Conservation (phyloP, 2,888 invertebrate genomes). For the Tetrapedia diversipes region DNA sequence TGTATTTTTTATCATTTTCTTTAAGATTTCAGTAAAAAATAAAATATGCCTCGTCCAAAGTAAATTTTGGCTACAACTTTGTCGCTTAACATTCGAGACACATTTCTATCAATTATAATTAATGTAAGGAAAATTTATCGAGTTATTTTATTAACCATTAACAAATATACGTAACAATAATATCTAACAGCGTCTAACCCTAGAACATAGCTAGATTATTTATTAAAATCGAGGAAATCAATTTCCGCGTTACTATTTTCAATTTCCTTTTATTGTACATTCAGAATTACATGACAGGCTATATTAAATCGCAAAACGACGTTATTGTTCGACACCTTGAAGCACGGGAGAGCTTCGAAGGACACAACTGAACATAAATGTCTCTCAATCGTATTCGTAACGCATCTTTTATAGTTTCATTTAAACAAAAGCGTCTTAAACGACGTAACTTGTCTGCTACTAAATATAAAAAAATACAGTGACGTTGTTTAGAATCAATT, state of each 20-base stretch:
- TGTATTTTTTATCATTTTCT: background rate
- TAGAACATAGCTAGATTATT: background rate
- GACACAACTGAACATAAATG: conserved; percentile 22
- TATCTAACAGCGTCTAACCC: background rate
- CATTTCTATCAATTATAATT: no score
- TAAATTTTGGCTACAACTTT: no score
- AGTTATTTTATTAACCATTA: background rate
- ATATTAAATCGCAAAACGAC: conserved; percentile 43
- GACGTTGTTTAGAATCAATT: background rate
- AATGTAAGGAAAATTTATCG: background rate
- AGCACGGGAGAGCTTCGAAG: conserved; percentile 25
- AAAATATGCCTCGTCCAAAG: no score
- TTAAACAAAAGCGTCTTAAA: background rate
- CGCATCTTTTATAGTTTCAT: background rate
- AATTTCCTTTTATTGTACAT: conserved; percentile 49
- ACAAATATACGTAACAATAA: background rate
- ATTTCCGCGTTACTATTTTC: conserved; percentile 31
- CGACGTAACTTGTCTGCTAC: background rate
- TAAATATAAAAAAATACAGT: no score
- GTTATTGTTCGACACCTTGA: conserved; percentile 34
- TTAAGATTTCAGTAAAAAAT: background rate
- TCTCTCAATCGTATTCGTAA: conserved; percentile 34
- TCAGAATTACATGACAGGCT: conserved; percentile 52
- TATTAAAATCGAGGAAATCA: conserved; percentile 31
- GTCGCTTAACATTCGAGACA: no score